Base-by-base conservation (phyloP, 23 tunicate species). In the Oikopleura albicans region DNA sequence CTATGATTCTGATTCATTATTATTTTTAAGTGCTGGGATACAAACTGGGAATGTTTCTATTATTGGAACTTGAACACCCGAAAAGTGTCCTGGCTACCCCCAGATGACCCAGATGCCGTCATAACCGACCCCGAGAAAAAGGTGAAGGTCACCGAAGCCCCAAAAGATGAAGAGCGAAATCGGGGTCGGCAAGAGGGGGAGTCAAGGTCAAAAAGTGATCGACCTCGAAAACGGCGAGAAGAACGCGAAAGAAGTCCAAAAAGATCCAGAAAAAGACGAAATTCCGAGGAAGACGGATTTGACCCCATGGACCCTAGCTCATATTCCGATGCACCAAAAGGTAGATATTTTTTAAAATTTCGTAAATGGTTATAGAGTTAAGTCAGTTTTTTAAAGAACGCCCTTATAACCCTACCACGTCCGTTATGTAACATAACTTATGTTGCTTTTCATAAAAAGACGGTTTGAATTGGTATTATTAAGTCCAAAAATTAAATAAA, bases 261-360 rank as follows among this genome's bases (percentile, higher is more conserved):
- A 38, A n/a, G n/a, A n/a, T n/a, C n/a, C n/a, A 38, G 28, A 22
- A 85, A 79, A 40, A 85, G 57, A 35, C 56, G 59, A 41, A 4
- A 84, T 33, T 39, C 83, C 39, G 75, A 56, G 28, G 86, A 87
- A 39, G 98, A 90, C 56, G 91, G 85, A 66, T 87, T 87, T 83
- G 99, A 95, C 84, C 99, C 99, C 0, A 95, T 95, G 99, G 99
- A 95, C 75, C 99, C 99, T 79, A 88, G 92, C 75, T 88, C 99
- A 0, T 95, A 95, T 79, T 91, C 99, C 12, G 99, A 95, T 89
- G 99, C 96, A 0, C 99, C 99, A 33, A 76, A 35, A 33, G 90
- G 90, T 71, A 16, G 4, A 2, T 16, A 12, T 16, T 71, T 37
- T 71, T 31, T 71, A 2, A 29, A 16, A 71, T 22, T 71, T 29